Base-by-base conservation (phyloP, 2,797 vertebrate genomes). In the Enteromius anoplus region DNA sequence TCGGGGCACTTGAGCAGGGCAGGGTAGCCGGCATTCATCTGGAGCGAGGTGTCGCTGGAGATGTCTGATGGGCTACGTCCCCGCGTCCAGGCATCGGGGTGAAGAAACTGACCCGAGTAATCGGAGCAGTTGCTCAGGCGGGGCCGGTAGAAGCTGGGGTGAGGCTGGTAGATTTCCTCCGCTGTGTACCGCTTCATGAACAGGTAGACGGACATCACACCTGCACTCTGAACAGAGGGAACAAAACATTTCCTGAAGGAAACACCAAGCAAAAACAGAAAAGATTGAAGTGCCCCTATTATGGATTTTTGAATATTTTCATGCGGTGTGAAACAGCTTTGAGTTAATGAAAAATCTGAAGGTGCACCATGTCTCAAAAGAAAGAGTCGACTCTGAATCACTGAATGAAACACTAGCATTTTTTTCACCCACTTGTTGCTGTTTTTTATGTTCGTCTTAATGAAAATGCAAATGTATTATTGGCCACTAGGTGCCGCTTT, bases 111-210 rank as follows among this genome's bases (percentile, higher is more conserved):
- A 9, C 96, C 96, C 0, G 96, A 97, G 92, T 97, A 96, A 87
- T 97, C 95, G 0, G 97, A 97, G 93, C 96, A 97, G 94, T 97
- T 97, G 93, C 96, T 97, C 87, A 96, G 95, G 0, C 96, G 96
- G 0, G 96, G 96, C 0, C 94, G 93, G 92, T 97, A 97, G 93
- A 96, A 96, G 85, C 95, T 90, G 0, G 95, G 95, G 81, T 93
- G 96, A 0, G 97, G 97, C 12, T 95, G 91, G 91, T 96, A 97
- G 81, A 96, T 94, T 81, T 97, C 96, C 90, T 97, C 96, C 0
- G 96, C 96, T 0, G 96, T 96, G 93, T 97, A 97, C 21, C 96
- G 92, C 92, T 97, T 97, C 96, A 97, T 97, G 93, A 98, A 98
- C 87, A 97, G 93, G 90, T 97, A 97, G 58, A 97, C 96, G 0